Base-by-base conservation (phyloP, 2,113 vertebrate species). In the Tetrao urogallus region DNA sequence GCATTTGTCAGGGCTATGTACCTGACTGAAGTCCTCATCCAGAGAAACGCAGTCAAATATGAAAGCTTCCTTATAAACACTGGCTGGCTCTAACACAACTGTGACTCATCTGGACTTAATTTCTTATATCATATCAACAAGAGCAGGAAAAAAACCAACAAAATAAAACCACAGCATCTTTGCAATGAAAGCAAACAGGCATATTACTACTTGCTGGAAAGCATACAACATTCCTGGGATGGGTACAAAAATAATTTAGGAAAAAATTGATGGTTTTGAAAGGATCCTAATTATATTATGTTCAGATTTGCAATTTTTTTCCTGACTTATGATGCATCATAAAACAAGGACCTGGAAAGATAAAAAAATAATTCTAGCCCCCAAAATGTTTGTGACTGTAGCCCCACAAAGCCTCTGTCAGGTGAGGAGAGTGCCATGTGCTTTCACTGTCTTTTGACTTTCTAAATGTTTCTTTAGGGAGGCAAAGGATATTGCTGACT, bases 1-100 rank as follows among this genome's bases (percentile, higher is more conserved):
- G 1, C 1, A 0, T 50, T 54, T 1, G 1, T 10, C 1, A 25
- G 36, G 11, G 5, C 45, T 89, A 56, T 12, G 27, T 28, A 22
- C 2, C 18, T n/a, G 63, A 54, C 40, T 66, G 22, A 8, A 72
- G 36, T 40, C 22, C n/a, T 85, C 40, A 48, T 2, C 5, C 40
- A 72, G 43, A 76, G 58, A 18, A 74, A 16, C 16, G 24, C n/a
- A 89, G 38, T 65, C 32, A 14, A n/a, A n/a, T 20, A 10, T 25
- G 36, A 82, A 82, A 63, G 2, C 11, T 45, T 79, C 4, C 13
- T 25, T 43, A 4, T 24, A 24, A 8, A 36, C 4, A 32, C n/a
- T 18, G n/a, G 5, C 52, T 93, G 75, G 8, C 66, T 82, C 19
- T 82, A 54, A 76, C 40, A 32, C 13, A 80, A 57, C 52, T 66